Evolutionary conservation across 2,113 vertebrate genomes (phyloP).

Genomic region (Anser brachyrhynchus): DNA sequence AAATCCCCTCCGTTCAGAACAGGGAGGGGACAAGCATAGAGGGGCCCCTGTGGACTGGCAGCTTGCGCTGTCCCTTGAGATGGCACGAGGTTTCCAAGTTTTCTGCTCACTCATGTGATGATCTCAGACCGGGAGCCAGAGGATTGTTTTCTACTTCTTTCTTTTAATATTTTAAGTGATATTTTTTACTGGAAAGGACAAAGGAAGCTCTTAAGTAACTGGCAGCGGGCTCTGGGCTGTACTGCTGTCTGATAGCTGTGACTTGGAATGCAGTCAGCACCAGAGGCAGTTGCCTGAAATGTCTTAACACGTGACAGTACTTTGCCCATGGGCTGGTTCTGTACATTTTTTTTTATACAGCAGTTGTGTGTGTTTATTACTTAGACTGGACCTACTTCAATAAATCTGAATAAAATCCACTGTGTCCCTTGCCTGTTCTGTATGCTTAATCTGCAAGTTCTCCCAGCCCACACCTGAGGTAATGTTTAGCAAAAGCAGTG

Average conservation of each 20-base stretch:
- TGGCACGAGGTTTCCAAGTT: neutral
- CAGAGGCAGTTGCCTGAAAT: neutral
- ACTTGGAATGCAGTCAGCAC: neutral
- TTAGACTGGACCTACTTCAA: constrained; percentile 65
- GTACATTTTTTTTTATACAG: neutral
- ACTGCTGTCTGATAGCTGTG: neutral
- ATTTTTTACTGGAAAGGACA: neutral
- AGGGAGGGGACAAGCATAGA: neutral
- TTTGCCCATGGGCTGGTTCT: neutral
- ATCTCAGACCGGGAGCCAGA: neutral
- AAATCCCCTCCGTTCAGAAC: neutral
- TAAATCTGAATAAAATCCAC: constrained; percentile 41
- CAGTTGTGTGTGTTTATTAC: constrained; percentile 33
- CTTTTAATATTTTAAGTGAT: neutral
- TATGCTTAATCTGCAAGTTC: neutral
- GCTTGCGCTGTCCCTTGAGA: neutral
- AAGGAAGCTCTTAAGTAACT: neutral
- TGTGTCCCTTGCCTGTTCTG: neutral
- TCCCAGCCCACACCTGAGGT: neutral
- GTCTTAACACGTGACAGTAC: neutral
- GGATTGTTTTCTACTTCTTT: neutral
- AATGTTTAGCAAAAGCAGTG: fast-evolving
- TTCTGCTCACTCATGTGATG: neutral
- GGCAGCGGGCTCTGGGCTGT: neutral
- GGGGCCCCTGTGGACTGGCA: neutral